Base-by-base conservation (phyloP, 2,113 vertebrate species). In the Gadus chalcogrammus region DNA sequence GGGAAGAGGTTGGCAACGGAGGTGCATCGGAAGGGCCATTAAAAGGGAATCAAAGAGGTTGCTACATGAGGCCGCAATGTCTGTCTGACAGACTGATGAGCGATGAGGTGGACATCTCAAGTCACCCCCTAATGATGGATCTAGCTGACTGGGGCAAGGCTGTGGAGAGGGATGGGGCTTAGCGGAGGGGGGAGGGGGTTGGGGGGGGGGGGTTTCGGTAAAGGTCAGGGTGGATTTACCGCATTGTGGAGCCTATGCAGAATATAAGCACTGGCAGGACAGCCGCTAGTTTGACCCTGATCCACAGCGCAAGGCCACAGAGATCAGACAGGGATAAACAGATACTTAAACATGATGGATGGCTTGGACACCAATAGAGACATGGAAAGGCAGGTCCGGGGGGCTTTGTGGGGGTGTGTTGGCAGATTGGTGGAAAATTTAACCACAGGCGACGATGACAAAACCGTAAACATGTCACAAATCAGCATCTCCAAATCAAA, bases 331-430 rank as follows among this genome's bases (percentile, higher is more conserved):
- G 17, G 65, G 65, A 79, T 83, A 78, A 86, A 83, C 79, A 73
- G 59, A 73, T 75, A 67, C 73, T 73, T 48, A 20, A 35, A 13
- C 20, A 65, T 79, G 84, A 88, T 76, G 78, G 71, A 90, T 84
- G 73, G 55, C 18, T 38, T 75, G 68, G 16, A 55, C 53, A 55
- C 6, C 53, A 74, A 28, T 67, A 68, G 73, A 82, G 76, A 79
- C 61, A 24, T 56, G 13, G 18, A 65, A 56, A 59, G 42, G 2
- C 74, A 56, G 38, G 55, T n/a, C 15, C 9, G 4, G 59, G 31
- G 53, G 0, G 28, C 4, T 53, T 38, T 38, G 61, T 1, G 2
- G 52, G 13, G 13, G 63, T 35, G 56, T 35, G 31, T 35, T 35
- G 31, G 31, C 31, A 15, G 18, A 59, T 59, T 16, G 60, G 53